Evolutionary conservation across 2,113 vertebrate genomes (phyloP).

Genomic region (Theristicus caerulescens): DNA sequence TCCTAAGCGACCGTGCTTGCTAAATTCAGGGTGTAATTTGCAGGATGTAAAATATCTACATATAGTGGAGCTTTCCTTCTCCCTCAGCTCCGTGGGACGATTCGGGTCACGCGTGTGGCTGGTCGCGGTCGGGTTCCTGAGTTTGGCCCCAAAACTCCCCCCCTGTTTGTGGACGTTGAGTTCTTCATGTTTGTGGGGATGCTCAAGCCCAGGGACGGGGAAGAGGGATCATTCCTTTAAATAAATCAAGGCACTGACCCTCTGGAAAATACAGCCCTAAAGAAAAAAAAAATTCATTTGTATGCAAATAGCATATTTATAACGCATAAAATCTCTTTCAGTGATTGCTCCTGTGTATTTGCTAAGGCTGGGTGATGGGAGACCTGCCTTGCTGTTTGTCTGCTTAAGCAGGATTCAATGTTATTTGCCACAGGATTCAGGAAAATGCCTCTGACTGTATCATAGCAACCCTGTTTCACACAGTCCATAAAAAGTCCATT

Average conservation of each 20-base stretch:
- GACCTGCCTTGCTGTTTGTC: slow-evolving; percentile 26
- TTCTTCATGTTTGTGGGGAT: neutral
- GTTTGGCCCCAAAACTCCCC: neutral
- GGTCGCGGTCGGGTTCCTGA: accelerated
- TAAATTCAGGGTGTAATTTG: accelerated
- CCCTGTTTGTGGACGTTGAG: accelerated
- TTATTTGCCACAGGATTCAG: slow-evolving; percentile 62
- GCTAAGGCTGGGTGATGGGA: slow-evolving; percentile 15
- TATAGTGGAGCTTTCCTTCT: neutral
- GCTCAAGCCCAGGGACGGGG: neutral
- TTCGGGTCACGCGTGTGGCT: accelerated
- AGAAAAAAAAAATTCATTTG: neutral
- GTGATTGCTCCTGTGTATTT: neutral
- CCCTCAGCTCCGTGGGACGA: accelerated
- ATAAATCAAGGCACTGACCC: neutral
- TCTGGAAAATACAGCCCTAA: neutral
- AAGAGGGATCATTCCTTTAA: neutral
- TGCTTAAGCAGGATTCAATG: slow-evolving; percentile 49
- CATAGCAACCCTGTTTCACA: slow-evolving; percentile 70
- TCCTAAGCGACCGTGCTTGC: neutral
- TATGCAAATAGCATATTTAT: neutral
- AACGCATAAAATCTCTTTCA: neutral
- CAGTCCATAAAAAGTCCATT: slow-evolving; percentile 32
- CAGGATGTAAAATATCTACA: accelerated
- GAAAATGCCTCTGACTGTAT: slow-evolving; percentile 69